Conservation (phyloP, 1,140 invertebrate genomes). For the Sitophilus oryzae region DNA sequence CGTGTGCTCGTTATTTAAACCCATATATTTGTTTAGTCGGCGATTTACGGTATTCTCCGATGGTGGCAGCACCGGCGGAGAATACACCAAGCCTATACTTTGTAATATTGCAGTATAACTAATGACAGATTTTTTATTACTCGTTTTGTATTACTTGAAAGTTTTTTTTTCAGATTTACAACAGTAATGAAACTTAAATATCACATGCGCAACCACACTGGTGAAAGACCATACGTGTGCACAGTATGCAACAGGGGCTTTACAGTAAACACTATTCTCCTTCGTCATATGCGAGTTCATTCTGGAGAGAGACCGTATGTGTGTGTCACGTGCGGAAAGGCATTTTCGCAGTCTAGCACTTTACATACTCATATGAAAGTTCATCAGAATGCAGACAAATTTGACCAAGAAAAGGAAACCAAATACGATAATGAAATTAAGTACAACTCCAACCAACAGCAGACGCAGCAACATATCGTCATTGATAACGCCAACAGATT, state of each 20-base stretch:
- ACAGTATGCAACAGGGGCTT: conserved; percentile 55
- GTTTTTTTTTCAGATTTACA: conserved; percentile 37
- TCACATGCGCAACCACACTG: conserved; percentile 57
- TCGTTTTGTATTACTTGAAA: too few relatives aligned
- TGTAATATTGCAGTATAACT: too few relatives aligned
- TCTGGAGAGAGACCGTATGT: conserved; percentile 56
- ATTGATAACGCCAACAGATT: conserved; percentile 20
- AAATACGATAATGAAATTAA: conserved; percentile 22
- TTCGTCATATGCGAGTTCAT: conserved; percentile 46
- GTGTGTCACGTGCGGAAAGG: conserved; percentile 52
- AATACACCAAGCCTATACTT: too few relatives aligned
- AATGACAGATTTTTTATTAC: too few relatives aligned
- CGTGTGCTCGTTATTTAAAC: too few relatives aligned
- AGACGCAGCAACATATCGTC: conserved; percentile 22
- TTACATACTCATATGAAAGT: conserved; percentile 44
- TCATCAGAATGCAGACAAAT: conserved; percentile 34
- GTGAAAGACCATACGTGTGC: conserved; percentile 60
- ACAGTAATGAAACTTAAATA: conserved; percentile 49
- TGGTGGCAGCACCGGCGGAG: too few relatives aligned
- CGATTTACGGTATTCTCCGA: too few relatives aligned
- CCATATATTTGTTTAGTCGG: too few relatives aligned
- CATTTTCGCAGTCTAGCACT: conserved; percentile 44
- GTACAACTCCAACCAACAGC: conserved; percentile 16
- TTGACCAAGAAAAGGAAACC: conserved; percentile 30
- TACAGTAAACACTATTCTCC: conserved; percentile 47